Evolutionary conservation across 2,113 vertebrate species (phyloP).

Genomic region (Etheostoma cragini): DNA sequence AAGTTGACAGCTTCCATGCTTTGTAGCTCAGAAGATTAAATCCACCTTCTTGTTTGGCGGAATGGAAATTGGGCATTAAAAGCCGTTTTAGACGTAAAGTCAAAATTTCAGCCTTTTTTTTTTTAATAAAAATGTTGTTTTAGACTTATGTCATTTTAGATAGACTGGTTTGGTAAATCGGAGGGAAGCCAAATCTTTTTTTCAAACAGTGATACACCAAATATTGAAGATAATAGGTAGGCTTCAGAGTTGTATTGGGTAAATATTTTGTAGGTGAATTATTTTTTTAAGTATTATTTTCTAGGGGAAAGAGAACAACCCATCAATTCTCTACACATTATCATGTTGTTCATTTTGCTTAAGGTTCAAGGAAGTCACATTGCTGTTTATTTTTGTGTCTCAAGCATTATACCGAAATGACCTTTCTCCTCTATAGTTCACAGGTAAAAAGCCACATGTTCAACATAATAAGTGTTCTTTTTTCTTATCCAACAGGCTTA

Average conservation of each 20-base stretch:
- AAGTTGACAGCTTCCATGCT: background rate
- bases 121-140: background rate
- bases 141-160: background rate
- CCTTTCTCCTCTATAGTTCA: background rate
- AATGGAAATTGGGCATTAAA: background rate
- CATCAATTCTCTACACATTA: background rate
- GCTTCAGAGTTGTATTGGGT: background rate
- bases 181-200: background rate
- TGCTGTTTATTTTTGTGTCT: too few species aligned
- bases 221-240: background rate
- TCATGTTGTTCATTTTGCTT: too few species aligned
- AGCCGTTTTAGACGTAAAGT: too few species aligned
- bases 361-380: too few species aligned
- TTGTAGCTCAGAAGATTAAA: slow-evolving; percentile 32
- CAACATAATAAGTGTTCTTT: too few species aligned
- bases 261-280: background rate
- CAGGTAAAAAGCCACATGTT: background rate
- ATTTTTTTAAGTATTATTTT: background rate
- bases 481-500: too few species aligned
- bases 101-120: background rate
- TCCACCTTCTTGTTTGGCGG: background rate
- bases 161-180: too few species aligned
- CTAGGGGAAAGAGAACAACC: background rate
- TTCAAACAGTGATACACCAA: background rate
- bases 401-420: background rate